phyloP scores from a whole-genome alignment of 2,113 vertebrate species.

The Pteruthius melanotis region DNA sequence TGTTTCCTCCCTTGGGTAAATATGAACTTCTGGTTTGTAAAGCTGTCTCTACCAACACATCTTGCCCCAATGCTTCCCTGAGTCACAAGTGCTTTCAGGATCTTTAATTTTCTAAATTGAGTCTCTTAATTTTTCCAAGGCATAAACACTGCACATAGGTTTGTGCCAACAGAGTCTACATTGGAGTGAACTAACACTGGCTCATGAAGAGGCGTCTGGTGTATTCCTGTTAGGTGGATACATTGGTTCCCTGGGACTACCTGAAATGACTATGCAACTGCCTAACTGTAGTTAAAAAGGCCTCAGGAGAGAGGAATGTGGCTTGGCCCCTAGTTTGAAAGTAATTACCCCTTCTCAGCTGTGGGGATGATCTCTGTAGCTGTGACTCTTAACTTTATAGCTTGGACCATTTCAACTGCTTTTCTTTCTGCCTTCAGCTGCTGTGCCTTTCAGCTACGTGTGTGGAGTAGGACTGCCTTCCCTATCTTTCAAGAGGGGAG shows the following conservation, averaged over 20 bases:
- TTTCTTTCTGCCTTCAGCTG: neutral
- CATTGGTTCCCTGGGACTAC: neutral
- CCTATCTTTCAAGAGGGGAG: neutral
- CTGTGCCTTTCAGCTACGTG: neutral
- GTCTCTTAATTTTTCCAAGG: neutral
- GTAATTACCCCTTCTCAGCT: neutral
- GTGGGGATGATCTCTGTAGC: neutral
- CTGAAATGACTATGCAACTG: neutral
- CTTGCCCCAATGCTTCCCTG: neutral
- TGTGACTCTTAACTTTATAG: neutral
- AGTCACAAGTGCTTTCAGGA: neutral
- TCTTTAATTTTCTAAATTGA: neutral
- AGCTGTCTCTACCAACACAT: neutral
- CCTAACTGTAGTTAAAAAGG: neutral
- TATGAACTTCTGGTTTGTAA: accelerated
- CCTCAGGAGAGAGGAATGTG: neutral
- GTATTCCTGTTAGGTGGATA: neutral
- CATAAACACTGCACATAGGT: accelerated
- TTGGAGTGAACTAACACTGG: accelerated
- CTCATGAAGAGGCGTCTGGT: accelerated
- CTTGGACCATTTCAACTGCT: neutral
- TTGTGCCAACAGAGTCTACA: neutral
- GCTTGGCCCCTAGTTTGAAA: neutral
- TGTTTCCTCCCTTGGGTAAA: neutral
- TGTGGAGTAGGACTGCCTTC: neutral